A percentile compares a stretch with the other conserved stretches of the same genome.
Conservation (phyloP, 2,113 vertebrate species). For the human region GRCh38 chr7:57363501-57364000, state of each 20-base stretch:
- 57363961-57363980: background rate
- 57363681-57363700: background rate
- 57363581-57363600: background rate
- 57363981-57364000: background rate
- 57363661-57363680: background rate
- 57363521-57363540: background rate
- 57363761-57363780: background rate
- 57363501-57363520: constrained; percentile 1
- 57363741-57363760: constrained; percentile 6
- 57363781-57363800: background rate
- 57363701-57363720: background rate
- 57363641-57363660: background rate
- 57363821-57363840: background rate
- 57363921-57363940: background rate
- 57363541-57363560: background rate
- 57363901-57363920: background rate
- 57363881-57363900: background rate
- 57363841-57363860: background rate
- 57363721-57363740: accelerated
- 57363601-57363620: background rate
- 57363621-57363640: background rate
- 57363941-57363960: background rate
- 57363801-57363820: background rate
- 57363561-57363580: background rate
- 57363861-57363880: background rate